A percentile compares a stretch with the other conserved stretches of the same genome.
These are phyloP conservation scores for Parnassius smintheus DNA, from an alignment of 2,888 invertebrate genomes.

Conservation along the genomic window DNA sequence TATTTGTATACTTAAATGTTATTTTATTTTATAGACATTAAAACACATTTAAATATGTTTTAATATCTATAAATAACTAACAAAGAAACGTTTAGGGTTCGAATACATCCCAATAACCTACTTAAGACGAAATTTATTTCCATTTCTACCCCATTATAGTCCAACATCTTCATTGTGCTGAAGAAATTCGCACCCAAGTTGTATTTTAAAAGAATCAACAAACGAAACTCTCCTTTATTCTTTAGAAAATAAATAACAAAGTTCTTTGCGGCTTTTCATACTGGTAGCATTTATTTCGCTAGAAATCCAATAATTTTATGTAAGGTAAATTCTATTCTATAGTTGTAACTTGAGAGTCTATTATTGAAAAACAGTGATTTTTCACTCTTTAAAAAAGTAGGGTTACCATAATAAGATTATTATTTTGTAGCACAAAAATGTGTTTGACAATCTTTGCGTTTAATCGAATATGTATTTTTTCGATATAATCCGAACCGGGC, in stretches of 20 bases:
- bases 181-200: constrained; percentile 19
- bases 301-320: not conserved
- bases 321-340: constrained; percentile 14
- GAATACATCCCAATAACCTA: constrained; percentile 25
- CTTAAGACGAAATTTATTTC: constrained; percentile 28
- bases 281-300: constrained; percentile 11
- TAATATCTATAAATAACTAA: constrained; percentile 3
- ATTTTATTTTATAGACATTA: not conserved
- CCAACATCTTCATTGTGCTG: constrained; percentile 22
- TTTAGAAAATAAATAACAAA: not conserved
- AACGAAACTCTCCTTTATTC: not conserved
- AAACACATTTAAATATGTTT: not conserved
- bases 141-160: constrained; percentile 25
- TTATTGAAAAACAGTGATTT: not conserved
- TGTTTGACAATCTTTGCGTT: too few species aligned
- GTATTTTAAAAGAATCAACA: not conserved
- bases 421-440: too few species aligned
- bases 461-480: too few species aligned
- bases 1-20: too few species aligned
- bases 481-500: too few species aligned
- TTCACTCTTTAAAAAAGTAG: constrained; percentile 12
- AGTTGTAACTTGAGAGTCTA: not conserved
- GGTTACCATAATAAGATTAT: constrained; percentile 3
- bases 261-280: not conserved
- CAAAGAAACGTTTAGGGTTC: constrained; percentile 5